Conservation (phyloP, 2,888 invertebrate genomes). For the Yponomeuta plumbellus region DNA sequence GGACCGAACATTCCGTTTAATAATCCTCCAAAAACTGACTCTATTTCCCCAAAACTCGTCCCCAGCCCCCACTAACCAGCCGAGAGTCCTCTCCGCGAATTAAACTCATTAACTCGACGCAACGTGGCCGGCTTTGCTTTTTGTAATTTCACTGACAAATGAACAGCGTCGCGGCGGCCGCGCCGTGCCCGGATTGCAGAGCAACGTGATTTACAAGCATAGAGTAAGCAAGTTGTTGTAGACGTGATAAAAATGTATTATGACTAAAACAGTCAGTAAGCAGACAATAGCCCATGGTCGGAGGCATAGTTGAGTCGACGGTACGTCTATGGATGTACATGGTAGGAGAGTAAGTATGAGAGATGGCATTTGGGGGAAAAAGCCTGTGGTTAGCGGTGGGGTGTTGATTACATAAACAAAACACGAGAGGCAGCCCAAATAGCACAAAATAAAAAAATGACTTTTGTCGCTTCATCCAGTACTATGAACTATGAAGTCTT, state of each 20-base stretch:
- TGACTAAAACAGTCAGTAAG: background rate
- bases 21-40: background rate
- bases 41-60: background rate
- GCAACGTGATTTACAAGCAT: conserved; percentile 45
- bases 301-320: no score
- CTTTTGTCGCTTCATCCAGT: no score
- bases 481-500: no score
- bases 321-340: no score
- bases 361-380: no score
- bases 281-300: no score
- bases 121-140: conserved; percentile 38
- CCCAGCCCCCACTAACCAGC: background rate
- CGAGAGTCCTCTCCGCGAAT: conserved; percentile 28
- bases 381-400: no score
- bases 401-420: no score
- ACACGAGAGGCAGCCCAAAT: no score
- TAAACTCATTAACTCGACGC: conserved; percentile 47
- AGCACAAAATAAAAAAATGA: no score
- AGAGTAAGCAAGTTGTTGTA: conserved; percentile 33
- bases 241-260: conserved; percentile 24
- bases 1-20: no score
- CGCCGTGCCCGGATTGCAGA: conserved; percentile 29
- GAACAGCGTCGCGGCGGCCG: conserved; percentile 41
- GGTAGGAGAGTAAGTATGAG: no score
- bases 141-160: conserved; percentile 68